These are phyloP conservation scores for Acanthornis magna DNA, from an alignment of 2,797 vertebrate species.

Conservation along the genomic window DNA sequence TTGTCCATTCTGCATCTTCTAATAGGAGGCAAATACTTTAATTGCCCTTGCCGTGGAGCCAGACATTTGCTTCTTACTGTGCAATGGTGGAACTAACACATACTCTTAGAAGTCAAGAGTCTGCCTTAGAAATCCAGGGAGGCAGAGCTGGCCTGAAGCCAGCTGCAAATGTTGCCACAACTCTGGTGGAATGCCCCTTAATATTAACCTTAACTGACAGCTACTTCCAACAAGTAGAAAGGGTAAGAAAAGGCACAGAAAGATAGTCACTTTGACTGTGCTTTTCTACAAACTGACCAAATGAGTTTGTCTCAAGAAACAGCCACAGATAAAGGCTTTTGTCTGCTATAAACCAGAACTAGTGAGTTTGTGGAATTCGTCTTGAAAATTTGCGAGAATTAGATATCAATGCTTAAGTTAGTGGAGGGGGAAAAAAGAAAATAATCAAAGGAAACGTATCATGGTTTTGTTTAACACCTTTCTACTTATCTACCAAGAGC, in stretches of 20 bases:
- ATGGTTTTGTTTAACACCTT: neutral
- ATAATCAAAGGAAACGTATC: fast-evolving
- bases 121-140: conserved; percentile 28
- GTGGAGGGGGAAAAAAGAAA: neutral
- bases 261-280: neutral
- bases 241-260: neutral
- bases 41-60: neutral
- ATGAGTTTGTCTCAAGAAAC: neutral
- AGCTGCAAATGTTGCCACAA: neutral
- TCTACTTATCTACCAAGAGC: neutral
- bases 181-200: conserved; percentile 15
- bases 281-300: conserved; percentile 11
- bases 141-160: conserved; percentile 34
- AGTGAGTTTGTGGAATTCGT: neutral
- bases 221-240: conserved; percentile 6
- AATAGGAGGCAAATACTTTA: neutral
- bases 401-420: neutral
- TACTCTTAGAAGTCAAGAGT: neutral
- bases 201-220: conserved; percentile 43
- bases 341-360: neutral
- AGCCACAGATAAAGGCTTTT: neutral
- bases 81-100: neutral
- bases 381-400: neutral
- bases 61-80: neutral
- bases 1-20: neutral